Evolutionary conservation across 2,888 invertebrate species (phyloP).

Genomic region (Hypena proboscidalis): DNA sequence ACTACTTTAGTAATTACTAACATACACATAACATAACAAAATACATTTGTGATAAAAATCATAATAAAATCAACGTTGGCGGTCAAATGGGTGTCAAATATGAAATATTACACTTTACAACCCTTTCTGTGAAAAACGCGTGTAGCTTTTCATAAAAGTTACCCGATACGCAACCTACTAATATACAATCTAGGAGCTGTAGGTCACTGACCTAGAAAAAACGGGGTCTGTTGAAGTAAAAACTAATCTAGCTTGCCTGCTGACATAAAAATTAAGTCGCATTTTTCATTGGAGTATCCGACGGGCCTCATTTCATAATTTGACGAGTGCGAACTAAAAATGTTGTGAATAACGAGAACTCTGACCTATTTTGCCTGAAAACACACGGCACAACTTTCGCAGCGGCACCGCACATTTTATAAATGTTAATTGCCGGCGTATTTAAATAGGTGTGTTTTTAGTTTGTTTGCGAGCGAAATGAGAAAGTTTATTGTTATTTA

Average conservation of each 20-base stretch:
- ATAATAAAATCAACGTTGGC: too few species aligned
- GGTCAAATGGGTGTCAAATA: too few species aligned
- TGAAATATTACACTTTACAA: too few species aligned
- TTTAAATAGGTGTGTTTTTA: constrained; percentile 16
- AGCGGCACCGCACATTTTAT: constrained; percentile 20
- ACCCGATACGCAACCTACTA: too few species aligned
- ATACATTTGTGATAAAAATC: too few species aligned
- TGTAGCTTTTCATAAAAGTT: too few species aligned
- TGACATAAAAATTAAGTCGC: constrained; percentile 18
- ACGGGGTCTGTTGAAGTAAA: background rate
- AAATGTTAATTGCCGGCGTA: constrained; percentile 34
- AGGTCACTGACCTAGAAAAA: too few species aligned
- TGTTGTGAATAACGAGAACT: constrained; percentile 49
- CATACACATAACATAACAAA: too few species aligned
- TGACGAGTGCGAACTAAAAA: constrained; percentile 54
- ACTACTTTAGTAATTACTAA: too few species aligned
- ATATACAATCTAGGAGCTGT: too few species aligned
- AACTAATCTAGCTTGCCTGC: background rate
- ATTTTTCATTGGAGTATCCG: constrained; percentile 25
- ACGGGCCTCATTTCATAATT: constrained; percentile 49
- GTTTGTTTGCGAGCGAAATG: constrained; percentile 10
- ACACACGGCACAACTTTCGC: constrained; percentile 33
- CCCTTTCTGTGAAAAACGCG: too few species aligned
- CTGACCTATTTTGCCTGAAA: constrained; percentile 47
- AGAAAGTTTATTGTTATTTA: constrained; percentile 21